Evolutionary conservation across 2,888 invertebrate species (phyloP), one percentile per base, ranked within the genome.

Genomic region (Phalera bucephala): DNA sequence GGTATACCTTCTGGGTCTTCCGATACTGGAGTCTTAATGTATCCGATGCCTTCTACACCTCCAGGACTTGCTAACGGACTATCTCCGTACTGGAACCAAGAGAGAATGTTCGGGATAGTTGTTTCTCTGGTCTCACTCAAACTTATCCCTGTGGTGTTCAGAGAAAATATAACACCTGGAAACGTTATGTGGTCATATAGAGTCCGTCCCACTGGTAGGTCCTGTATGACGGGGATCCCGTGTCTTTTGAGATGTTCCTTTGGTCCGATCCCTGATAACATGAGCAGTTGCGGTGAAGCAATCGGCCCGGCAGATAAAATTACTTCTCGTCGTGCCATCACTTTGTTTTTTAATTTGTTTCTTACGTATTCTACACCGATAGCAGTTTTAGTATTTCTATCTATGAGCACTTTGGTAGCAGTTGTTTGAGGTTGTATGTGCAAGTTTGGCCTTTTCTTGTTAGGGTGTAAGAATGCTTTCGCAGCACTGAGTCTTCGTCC

Each of bases 251-350:
- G 80, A 49, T 93, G 92, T 28, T 91, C 75, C n/a, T 79, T 81
- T 0, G 93, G 93, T 1, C 93, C 93, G 5, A 95, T 77, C 1
- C 95, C 95, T 0, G 94, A 95, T 10, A 95, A 71, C 95, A 96
- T 94, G 3, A 97, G 89, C 5, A 97, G 72, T 64, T 97, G 96
- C 0, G 97, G 96, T 0, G 94, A 92, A 53, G 95, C 95, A 38
- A 96, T 93, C 0, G 95, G 92, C 0, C 96, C 96, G 1, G 93
- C 95, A 6, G 94, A 92, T 2, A 96, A 46, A 36, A 96, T 93
- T 0, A 96, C 92, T 76, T 95, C 95, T 55, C 91, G 92, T 26
- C 89, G 80, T 0, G 93, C 94, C 36, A 61, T 66, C 0, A 92
- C 91, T 28, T 76, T 75, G 17, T 78, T 74, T 26, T 70, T 74